Evolutionary conservation across 2,888 invertebrate genomes (phyloP).

Genomic region (Clanis bilineata): DNA sequence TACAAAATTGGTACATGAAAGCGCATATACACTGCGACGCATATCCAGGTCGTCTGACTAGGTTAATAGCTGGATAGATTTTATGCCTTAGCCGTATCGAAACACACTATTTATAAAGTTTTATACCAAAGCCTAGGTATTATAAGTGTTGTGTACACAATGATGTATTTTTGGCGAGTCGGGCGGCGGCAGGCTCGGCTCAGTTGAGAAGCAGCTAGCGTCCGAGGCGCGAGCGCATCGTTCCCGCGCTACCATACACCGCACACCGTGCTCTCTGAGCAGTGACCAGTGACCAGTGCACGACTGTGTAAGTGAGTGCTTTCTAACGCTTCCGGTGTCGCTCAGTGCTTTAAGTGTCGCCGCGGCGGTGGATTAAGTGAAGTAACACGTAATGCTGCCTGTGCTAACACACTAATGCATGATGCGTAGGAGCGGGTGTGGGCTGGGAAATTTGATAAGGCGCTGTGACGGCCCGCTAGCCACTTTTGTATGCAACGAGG

Average conservation of each 20-base stretch:
- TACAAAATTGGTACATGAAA: not conserved
- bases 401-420: constrained; percentile 79
- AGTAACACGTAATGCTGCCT: constrained; percentile 51
- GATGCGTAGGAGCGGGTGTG: constrained; percentile 66
- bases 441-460: constrained; percentile 81
- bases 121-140: constrained; percentile 69
- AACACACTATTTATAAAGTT: constrained; percentile 66
- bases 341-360: constrained; percentile 62
- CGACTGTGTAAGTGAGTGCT: constrained; percentile 73
- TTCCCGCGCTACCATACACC: constrained; percentile 37
- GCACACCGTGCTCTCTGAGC: constrained; percentile 27
- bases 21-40: not conserved
- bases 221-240: constrained; percentile 43
- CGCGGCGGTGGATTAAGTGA: constrained; percentile 53
- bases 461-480: constrained; percentile 58
- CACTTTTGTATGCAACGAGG: constrained; percentile 77
- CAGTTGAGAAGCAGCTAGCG: constrained; percentile 34
- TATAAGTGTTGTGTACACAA: constrained; percentile 79
- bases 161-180: constrained; percentile 73
- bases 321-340: constrained; percentile 51
- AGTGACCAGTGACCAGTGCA: constrained; percentile 48
- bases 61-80: constrained; percentile 44
- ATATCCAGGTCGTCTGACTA: constrained; percentile 27
- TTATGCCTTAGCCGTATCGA: constrained; percentile 38
- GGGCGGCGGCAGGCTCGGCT: constrained; percentile 54